Evolutionary conservation across 2,888 invertebrate genomes (phyloP).

Genomic region (Parnassius smintheus): DNA sequence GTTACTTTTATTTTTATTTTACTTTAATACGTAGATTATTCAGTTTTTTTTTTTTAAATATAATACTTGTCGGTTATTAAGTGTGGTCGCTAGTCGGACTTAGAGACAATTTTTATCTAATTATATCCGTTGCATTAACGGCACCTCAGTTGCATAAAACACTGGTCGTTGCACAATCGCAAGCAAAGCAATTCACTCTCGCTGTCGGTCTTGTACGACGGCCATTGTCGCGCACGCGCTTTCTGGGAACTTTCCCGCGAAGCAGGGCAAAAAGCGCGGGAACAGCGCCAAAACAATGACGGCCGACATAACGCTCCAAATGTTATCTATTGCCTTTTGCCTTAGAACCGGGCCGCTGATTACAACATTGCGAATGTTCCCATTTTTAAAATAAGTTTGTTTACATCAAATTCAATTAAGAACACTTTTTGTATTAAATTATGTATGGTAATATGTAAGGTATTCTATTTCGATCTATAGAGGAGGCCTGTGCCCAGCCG

Average conservation of each 20-base stretch:
- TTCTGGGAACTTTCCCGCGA: constrained; percentile 79
- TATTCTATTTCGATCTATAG: too few species aligned
- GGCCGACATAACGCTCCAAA: constrained; percentile 76
- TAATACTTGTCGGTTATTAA: too few species aligned
- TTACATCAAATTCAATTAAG: constrained; percentile 13
- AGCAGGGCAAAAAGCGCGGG: constrained; percentile 77
- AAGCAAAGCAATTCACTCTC: constrained; percentile 72
- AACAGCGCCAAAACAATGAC: constrained; percentile 70
- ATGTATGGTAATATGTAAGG: too few species aligned
- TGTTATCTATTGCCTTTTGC: constrained; percentile 63
- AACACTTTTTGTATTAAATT: neutral
- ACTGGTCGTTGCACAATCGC: constrained; percentile 67
- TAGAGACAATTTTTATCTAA: constrained; percentile 44
- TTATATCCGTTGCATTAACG: constrained; percentile 64
- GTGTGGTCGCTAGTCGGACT: neutral
- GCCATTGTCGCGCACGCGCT: constrained; percentile 76
- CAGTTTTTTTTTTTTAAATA: too few species aligned
- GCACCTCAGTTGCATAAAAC: constrained; percentile 72
- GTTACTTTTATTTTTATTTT: too few species aligned
- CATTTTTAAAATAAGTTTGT: constrained; percentile 43
- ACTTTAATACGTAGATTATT: too few species aligned
- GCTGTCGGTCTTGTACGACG: constrained; percentile 52
- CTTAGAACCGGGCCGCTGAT: constrained; percentile 43
- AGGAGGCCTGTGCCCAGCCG: too few species aligned
- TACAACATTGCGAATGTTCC: constrained; percentile 69